Evolutionary conservation across 2,888 invertebrate species (phyloP).

Genomic region (Icerya purchasi): DNA sequence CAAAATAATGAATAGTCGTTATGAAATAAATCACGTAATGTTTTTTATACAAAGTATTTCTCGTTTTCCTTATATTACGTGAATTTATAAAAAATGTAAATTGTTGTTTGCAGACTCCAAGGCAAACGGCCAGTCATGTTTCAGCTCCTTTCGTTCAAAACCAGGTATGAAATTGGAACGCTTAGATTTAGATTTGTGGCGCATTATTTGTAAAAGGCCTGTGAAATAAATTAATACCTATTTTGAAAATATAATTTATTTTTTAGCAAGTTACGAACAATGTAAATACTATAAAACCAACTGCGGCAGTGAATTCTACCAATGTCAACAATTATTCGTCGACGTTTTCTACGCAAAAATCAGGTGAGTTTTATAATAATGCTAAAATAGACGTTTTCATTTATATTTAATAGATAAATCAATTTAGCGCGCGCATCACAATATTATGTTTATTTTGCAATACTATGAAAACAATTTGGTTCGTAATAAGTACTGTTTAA

Average conservation of each 20-base stretch:
- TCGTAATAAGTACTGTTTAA: no score
- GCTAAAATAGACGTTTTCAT: no score
- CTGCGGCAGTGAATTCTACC: neutral
- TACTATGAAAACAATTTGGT: no score
- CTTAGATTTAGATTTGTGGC: no score
- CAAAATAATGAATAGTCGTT: no score
- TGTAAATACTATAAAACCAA: neutral
- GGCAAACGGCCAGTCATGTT: conserved; percentile 21
- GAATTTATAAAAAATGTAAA: neutral
- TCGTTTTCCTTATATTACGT: neutral
- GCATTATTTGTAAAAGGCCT: no score
- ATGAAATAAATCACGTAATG: no score
- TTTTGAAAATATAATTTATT: no score
- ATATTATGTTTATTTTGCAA: no score
- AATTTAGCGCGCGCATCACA: no score
- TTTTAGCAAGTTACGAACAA: neutral
- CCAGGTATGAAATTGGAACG: conserved; percentile 6
- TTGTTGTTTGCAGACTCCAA: conserved; percentile 21
- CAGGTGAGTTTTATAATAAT: neutral
- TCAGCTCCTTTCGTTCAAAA: conserved; percentile 17
- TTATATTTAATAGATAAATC: neutral
- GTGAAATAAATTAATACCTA: no score
- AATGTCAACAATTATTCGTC: neutral
- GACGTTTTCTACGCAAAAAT: neutral
- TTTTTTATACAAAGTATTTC: neutral